Conservation (phyloP, 2,888 invertebrate species). For the Drosophila tripunctata region DNA sequence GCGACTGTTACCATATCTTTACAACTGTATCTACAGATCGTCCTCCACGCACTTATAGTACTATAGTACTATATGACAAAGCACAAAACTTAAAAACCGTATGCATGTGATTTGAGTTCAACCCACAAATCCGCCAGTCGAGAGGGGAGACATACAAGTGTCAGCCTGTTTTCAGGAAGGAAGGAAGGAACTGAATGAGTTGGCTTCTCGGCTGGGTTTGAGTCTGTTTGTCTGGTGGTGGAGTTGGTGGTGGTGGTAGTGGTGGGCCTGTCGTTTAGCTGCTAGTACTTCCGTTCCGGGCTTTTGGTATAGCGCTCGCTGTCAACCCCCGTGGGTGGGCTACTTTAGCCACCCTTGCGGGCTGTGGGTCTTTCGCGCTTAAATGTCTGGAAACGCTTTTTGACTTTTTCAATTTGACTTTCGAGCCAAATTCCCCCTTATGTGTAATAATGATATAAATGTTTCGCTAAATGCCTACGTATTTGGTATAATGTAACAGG, state of each 20-base stretch:
- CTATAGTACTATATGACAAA: slow-evolving; percentile 78
- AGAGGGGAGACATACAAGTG: slow-evolving; percentile 27
- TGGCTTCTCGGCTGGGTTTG: slow-evolving; percentile 12
- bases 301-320: slow-evolving; percentile 53
- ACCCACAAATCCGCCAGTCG: slow-evolving; percentile 5
- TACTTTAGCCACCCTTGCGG: slow-evolving; percentile 50
- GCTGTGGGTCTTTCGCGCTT: slow-evolving; percentile 24
- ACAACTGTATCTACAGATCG: slow-evolving; percentile 77
- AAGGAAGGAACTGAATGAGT: slow-evolving; percentile 2
- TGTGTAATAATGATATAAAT: slow-evolving; percentile 82
- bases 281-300: slow-evolving; percentile 73
- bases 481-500: slow-evolving; percentile 48
- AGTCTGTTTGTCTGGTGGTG: slow-evolving; percentile 29
- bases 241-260: slow-evolving; percentile 40
- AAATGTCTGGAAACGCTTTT: slow-evolving; percentile 51
- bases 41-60: slow-evolving; percentile 69
- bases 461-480: slow-evolving; percentile 82
- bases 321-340: slow-evolving; percentile 48
- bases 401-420: slow-evolving; percentile 79
- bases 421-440: slow-evolving; percentile 41
- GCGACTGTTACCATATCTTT: slow-evolving; percentile 76
- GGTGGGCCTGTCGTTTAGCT: slow-evolving; percentile 48
- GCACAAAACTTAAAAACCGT: slow-evolving; percentile 79
- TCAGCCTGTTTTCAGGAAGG: neutral
- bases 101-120: slow-evolving; percentile 75